Evolutionary conservation across 2,888 invertebrate species (phyloP).

Genomic region (Drosophila fulvimacula): DNA sequence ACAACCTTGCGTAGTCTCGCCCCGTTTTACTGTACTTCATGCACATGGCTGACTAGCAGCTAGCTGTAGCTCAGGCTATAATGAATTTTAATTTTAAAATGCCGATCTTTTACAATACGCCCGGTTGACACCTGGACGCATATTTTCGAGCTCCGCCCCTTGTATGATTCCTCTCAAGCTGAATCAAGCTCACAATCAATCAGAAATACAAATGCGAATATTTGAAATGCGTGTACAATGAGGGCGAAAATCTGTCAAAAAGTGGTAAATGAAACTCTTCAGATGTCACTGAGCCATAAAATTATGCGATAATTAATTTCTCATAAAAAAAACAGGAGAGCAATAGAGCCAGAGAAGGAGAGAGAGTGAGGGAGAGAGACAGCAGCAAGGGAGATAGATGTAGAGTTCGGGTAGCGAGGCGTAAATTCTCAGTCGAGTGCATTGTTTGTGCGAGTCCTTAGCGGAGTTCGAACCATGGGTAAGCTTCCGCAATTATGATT

Average conservation of each 20-base stretch:
- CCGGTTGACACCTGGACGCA: constrained; percentile 20
- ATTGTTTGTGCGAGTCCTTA: constrained; percentile 66
- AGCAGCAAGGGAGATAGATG: neutral
- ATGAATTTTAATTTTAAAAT: constrained; percentile 25
- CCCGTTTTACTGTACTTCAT: constrained; percentile 4
- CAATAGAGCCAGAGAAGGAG: neutral
- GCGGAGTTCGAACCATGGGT: constrained; percentile 30
- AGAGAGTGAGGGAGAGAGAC: neutral
- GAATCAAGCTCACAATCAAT: constrained; percentile 35
- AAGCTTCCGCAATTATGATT: constrained; percentile 71
- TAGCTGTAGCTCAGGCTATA: neutral
- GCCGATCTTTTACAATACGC: constrained; percentile 5
- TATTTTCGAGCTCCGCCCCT: constrained; percentile 14
- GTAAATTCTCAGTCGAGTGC: constrained; percentile 49
- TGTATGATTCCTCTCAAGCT: neutral
- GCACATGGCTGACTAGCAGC: neutral
- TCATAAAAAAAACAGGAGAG: constrained; percentile 42
- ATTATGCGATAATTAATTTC: constrained; percentile 84
- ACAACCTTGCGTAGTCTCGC: neutral
- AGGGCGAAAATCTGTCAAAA: constrained; percentile 75
- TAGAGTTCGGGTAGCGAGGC: constrained; percentile 20
- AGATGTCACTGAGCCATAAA: constrained; percentile 82
- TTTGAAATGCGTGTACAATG: constrained; percentile 35
- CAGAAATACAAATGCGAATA: constrained; percentile 38
- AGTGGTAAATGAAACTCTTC: constrained; percentile 81